Conservation (phyloP, 2,888 invertebrate genomes). For the Himalopsyche anomala region DNA sequence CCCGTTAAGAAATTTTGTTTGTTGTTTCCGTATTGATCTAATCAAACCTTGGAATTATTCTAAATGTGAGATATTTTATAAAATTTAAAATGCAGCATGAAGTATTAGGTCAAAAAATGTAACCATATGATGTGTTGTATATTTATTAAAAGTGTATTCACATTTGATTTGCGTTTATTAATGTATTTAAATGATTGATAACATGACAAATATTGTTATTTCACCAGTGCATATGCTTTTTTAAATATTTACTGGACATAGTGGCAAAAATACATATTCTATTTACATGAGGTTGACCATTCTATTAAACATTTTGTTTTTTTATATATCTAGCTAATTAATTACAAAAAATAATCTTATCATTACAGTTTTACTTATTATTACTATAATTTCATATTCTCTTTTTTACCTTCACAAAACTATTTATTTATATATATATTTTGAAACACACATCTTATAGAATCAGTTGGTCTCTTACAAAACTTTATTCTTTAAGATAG, state of each 20-base stretch:
- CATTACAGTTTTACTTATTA: too few species aligned
- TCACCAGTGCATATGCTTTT: background rate
- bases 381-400: too few species aligned
- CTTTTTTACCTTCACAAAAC: too few species aligned
- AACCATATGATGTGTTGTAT: constrained; percentile 54
- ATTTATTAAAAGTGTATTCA: constrained; percentile 19
- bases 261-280: too few species aligned
- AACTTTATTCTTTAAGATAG: too few species aligned
- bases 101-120: constrained; percentile 53
- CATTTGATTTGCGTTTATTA: background rate
- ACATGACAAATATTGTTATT: background rate
- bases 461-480: too few species aligned
- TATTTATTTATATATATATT: too few species aligned
- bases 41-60: constrained; percentile 23
- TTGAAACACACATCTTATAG: too few species aligned
- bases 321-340: too few species aligned
- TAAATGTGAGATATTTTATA: background rate
- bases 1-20: constrained; percentile 34
- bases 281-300: too few species aligned
- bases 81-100: constrained; percentile 19
- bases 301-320: too few species aligned
- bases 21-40: constrained; percentile 6
- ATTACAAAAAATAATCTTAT: too few species aligned
- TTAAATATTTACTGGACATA: background rate
- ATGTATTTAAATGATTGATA: constrained; percentile 22